Base-by-base conservation (phyloP, 1,140 invertebrate genomes). In the Neuroterus valhalla region DNA sequence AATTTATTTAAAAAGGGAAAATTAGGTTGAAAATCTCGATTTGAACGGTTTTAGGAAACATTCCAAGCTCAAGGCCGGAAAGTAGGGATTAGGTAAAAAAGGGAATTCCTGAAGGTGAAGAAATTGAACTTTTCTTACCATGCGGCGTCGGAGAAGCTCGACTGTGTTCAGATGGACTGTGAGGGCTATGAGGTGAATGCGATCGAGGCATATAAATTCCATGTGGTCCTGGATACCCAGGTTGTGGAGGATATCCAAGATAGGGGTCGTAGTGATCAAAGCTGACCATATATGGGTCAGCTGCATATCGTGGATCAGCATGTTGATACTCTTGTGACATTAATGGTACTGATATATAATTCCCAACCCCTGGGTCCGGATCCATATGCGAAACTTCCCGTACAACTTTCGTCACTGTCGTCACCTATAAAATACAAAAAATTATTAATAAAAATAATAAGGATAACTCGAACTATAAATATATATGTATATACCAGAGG, bases 361-460 rank as follows among this genome's bases (percentile, higher is more conserved):
- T 90, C 50, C 90, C 87, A 55, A 87, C 86, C n/a, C 89, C 91
- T 26, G 92, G 91, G 70, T 93, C 92, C 68, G 93, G 92, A 78
- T 92, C 93, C 88, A 94, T 91, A 87, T 94, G 93, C 70, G 93
- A 92, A 23, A 94, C 91, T 84, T 94, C 93, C 71, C 93, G 89
- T 17, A 93, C 91, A n/a, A 93, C 91, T 87, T 94, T 93, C 48
- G 93, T 93, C 43, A 93, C 92, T 23, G 92, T 93, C 70, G 93
- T 93, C 72, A 92, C 90, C 91, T 91, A 55, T 17, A 80, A 81
- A 78, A n/a, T n/a, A n/a, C n/a, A 71, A 62, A 23, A 62, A 31
- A 52, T 48, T 48, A 48, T 14, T 52, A 23, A 52, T 52, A 4
- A 52, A 52, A 52, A 10, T 4, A 6, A 19, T 52, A 21, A 11